Evolutionary conservation across 2,888 invertebrate species (phyloP).

Genomic region (Ectemnius continuus): DNA sequence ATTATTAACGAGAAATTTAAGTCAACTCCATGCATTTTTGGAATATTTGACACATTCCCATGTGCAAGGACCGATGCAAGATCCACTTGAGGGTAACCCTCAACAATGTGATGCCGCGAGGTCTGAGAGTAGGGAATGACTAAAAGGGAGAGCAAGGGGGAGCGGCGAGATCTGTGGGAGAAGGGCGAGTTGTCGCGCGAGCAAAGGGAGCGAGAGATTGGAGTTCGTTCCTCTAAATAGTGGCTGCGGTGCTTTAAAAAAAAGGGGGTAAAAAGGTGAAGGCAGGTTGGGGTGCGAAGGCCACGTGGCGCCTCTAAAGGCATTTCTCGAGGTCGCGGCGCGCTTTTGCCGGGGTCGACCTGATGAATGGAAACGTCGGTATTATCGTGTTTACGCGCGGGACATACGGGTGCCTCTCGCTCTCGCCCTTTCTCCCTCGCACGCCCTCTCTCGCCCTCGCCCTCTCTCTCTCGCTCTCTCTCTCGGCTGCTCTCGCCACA

Average conservation of each 20-base stretch:
- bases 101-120: slow-evolving; percentile 23
- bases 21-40: too few relatives aligned
- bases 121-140: slow-evolving; percentile 30
- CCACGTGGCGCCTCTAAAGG: slow-evolving; percentile 63
- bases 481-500: slow-evolving; percentile 51
- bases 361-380: slow-evolving; percentile 70
- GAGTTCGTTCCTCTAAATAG: slow-evolving; percentile 16
- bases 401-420: slow-evolving; percentile 64
- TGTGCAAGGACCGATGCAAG: too few relatives aligned
- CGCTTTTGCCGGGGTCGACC: slow-evolving; percentile 59
- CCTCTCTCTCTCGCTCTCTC: too few relatives aligned
- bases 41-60: too few relatives aligned
- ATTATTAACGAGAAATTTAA: too few relatives aligned
- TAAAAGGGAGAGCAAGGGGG: slow-evolving; percentile 11
- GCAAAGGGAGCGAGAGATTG: slow-evolving; percentile 4
- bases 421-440: slow-evolving; percentile 19
- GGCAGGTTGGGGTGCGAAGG: slow-evolving; percentile 32
- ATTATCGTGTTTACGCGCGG: slow-evolving; percentile 70
- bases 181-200: slow-evolving; percentile 8
- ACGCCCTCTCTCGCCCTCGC: slow-evolving; percentile 11
- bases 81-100: too few relatives aligned
- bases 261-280: slow-evolving; percentile 10
- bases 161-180: slow-evolving; percentile 2
- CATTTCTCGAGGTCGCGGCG: slow-evolving; percentile 67
- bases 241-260: neutral